Base-by-base conservation (phyloP, 2,888 invertebrate species). In the Chrysomela aeneicollis region DNA sequence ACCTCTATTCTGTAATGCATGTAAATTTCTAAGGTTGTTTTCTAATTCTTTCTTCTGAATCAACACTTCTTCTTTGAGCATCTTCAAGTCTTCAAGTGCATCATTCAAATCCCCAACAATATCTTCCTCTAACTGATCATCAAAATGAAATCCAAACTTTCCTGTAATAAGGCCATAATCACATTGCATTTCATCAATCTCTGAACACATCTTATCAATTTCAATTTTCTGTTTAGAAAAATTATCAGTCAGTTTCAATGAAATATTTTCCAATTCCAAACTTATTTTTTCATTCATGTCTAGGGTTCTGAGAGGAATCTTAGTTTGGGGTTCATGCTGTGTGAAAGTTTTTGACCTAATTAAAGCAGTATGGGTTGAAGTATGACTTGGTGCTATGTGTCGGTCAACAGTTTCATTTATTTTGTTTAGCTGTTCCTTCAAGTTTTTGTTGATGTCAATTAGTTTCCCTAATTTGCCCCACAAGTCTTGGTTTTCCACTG, bases 401-500 rank as follows among this genome's bases (percentile, higher is more conserved):
- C 84, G 83, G 63, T 82, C 84, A 59, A 87, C 76, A 1, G 85
- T 84, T 70, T 86, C 83, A 47, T 84, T 85, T 59, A 87, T 86
- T 78, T 85, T 85, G 53, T 81, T 82, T 57, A 86, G 78, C 68
- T 86, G 85, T 61, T 81, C 84, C 26, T 85, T 86, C 59, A 86
- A 77, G 30, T 83, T 83, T 73, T 85, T 84, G 71, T 88, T 88
- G 17, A 87, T 86, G 76, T 87, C 87, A 4, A 90, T 86, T 59
- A 90, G 81, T 78, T 85, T 85, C 0, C 87, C 89, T 61, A 94
- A 84, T 75, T 90, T 88, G 62, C 86, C 88, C 94, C 94, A 94
- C 47, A 94, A 82, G 70, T 90, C 90, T 75, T 90, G 89, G 79
- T 94, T 94, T 81, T 94, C 94, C 73, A 88, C 87, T 2, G 92